Conservation (phyloP, 2,888 invertebrate genomes). For the Drosophila kanekoi region DNA sequence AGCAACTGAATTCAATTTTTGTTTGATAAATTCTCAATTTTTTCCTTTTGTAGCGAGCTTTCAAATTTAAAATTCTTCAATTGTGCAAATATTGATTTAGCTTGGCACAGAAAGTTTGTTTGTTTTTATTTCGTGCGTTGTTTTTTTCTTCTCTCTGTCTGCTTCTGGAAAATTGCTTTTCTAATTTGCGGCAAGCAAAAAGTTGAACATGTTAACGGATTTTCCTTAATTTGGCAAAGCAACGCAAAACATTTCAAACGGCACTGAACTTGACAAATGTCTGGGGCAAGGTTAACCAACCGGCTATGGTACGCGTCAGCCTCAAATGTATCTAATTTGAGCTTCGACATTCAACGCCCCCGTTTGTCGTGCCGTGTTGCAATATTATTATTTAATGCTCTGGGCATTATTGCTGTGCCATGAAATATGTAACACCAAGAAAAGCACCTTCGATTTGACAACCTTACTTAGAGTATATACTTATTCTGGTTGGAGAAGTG, state of each 20-base stretch:
- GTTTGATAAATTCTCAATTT: slow-evolving; percentile 10
- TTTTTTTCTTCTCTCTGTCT: slow-evolving; percentile 11
- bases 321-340: slow-evolving; percentile 38
- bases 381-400: slow-evolving; percentile 29
- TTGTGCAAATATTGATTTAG: slow-evolving; percentile 76
- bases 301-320: slow-evolving; percentile 10
- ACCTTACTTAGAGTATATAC: too few relatives aligned
- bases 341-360: slow-evolving; percentile 69
- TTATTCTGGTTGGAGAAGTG: too few relatives aligned
- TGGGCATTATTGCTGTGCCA: neutral
- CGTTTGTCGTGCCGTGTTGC: slow-evolving; percentile 43
- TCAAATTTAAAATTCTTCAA: slow-evolving; percentile 55
- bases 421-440: neutral
- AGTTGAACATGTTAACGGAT: slow-evolving; percentile 26
- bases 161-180: slow-evolving; percentile 41
- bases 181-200: slow-evolving; percentile 47
- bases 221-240: slow-evolving; percentile 23
- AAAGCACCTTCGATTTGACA: too few relatives aligned
- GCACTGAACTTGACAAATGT: slow-evolving; percentile 60
- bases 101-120: slow-evolving; percentile 54
- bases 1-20: slow-evolving; percentile 38
- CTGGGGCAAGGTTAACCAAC: slow-evolving; percentile 57
- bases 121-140: slow-evolving; percentile 1
- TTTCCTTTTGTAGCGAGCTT: slow-evolving; percentile 12
- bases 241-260: slow-evolving; percentile 22